Percentiles rank a stretch among this genome's conserved stretches.
Conservation (phyloP, 2,113 vertebrate genomes). For the Puntigrus tetrazona region DNA sequence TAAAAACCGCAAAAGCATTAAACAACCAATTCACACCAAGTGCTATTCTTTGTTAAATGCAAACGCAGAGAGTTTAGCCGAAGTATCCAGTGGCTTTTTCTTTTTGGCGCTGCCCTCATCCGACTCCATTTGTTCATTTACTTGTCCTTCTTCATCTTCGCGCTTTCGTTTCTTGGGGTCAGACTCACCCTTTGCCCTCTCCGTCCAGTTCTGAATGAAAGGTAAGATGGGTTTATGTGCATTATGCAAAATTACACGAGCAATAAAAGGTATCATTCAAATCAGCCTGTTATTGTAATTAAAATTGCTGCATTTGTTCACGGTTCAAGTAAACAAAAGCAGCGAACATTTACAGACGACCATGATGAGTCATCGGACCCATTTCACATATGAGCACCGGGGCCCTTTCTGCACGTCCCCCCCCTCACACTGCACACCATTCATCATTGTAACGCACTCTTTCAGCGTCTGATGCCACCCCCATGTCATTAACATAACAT, state of each 20-base stretch:
- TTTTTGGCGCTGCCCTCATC: conserved; percentile 79
- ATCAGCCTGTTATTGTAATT: conserved; percentile 63
- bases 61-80: conserved; percentile 85
- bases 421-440: conserved; percentile 37
- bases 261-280: neutral
- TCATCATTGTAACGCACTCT: conserved; percentile 35
- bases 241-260: conserved; percentile 25
- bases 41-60: conserved; percentile 84
- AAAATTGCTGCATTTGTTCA: conserved; percentile 59
- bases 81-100: conserved; percentile 73
- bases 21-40: neutral
- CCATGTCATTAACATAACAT: conserved; percentile 71
- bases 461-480: conserved; percentile 29
- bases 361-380: conserved; percentile 72
- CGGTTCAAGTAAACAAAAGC: conserved; percentile 60
- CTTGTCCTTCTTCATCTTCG: conserved; percentile 46
- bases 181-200: conserved; percentile 78
- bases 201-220: conserved; percentile 80
- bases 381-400: conserved; percentile 32
- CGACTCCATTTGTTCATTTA: conserved; percentile 51
- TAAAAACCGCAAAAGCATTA: neutral
- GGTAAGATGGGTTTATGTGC: neutral
- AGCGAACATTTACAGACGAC: conserved; percentile 61
- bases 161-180: conserved; percentile 87
- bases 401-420: conserved; percentile 31